Conservation (phyloP, 1,140 invertebrate genomes). For the Dendroctonus valens region DNA sequence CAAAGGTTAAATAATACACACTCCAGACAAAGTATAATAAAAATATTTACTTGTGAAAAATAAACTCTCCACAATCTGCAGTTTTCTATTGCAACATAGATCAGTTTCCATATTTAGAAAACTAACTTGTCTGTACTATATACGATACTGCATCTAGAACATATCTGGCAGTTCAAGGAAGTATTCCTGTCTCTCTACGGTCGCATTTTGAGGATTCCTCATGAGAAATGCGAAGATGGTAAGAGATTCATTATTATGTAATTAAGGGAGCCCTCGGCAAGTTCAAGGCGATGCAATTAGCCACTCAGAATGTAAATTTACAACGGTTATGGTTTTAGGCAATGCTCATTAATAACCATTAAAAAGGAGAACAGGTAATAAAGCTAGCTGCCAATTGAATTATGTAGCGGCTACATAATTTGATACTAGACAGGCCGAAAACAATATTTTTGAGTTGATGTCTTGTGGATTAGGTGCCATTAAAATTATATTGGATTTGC, state of each 20-base stretch:
- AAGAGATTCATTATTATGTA: background rate
- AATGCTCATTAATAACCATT: constrained; percentile 5
- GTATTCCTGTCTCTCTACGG: constrained; percentile 4
- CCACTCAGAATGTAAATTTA: background rate
- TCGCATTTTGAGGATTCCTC: constrained; percentile 6
- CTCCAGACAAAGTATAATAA: no score
- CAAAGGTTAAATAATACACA: no score
- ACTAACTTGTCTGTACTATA: background rate
- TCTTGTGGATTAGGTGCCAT: no score
- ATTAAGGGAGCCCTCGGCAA: constrained; percentile 2
- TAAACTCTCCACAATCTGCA: no score
- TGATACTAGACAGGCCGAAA: no score
- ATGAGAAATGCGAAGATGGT: constrained; percentile 4
- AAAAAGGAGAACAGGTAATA: background rate
- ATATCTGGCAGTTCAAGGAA: constrained; percentile 5
- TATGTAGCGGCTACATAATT: no score
- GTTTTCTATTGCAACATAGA: no score
- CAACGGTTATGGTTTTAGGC: constrained; percentile 6
- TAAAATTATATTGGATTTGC: no score
- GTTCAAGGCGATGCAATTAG: constrained; percentile 16
- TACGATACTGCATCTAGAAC: background rate
- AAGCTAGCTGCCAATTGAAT: background rate
- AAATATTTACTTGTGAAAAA: no score
- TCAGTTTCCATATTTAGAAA: no score
- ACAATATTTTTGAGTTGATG: no score